A percentile compares a stretch with the other conserved stretches of the same genome.
phyloP scores from a whole-genome alignment of 1,140 invertebrate genomes.

The Drosophila ercepeae region DNA sequence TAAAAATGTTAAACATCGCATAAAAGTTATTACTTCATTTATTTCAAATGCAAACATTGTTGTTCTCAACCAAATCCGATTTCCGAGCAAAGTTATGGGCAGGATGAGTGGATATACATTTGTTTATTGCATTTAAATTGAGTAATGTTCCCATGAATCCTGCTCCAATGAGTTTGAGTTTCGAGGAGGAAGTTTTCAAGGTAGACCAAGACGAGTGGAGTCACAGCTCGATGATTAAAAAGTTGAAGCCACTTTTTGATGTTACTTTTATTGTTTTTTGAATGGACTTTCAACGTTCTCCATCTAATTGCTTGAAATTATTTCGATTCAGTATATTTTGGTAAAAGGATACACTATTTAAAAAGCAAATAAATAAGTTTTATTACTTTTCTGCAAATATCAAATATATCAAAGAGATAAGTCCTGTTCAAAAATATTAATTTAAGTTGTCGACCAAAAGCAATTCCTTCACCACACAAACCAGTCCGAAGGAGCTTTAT shows the following conservation, averaged over 20 bases:
- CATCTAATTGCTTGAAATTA: neutral
- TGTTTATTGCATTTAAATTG: slow-evolving; percentile 53
- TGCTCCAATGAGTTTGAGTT: neutral
- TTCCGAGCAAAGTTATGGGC: slow-evolving; percentile 3
- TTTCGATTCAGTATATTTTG: too few relatives aligned
- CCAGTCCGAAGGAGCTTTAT: neutral
- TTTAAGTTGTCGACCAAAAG: neutral
- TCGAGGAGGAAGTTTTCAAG: neutral
- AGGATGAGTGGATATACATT: slow-evolving; percentile 7
- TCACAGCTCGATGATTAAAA: neutral
- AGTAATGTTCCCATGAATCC: slow-evolving; percentile 1
- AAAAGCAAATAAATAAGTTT: too few relatives aligned
- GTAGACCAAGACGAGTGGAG: neutral
- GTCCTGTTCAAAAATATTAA: neutral
- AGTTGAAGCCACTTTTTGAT: neutral
- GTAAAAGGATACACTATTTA: too few relatives aligned
- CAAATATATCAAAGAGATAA: too few relatives aligned
- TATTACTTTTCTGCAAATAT: neutral
- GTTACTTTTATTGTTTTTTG: slow-evolving; percentile 4
- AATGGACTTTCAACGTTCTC: slow-evolving; percentile 12
- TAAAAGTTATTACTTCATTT: slow-evolving; percentile 81
- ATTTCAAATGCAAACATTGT: slow-evolving; percentile 79
- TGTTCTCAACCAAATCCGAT: slow-evolving; percentile 57
- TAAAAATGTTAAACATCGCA: slow-evolving; percentile 72
- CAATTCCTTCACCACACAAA: too few relatives aligned